A percentile compares a stretch with the other conserved stretches of the same genome.
phyloP scores from a whole-genome alignment of 2,113 vertebrate genomes.

The Mus spicilegus region DNA sequence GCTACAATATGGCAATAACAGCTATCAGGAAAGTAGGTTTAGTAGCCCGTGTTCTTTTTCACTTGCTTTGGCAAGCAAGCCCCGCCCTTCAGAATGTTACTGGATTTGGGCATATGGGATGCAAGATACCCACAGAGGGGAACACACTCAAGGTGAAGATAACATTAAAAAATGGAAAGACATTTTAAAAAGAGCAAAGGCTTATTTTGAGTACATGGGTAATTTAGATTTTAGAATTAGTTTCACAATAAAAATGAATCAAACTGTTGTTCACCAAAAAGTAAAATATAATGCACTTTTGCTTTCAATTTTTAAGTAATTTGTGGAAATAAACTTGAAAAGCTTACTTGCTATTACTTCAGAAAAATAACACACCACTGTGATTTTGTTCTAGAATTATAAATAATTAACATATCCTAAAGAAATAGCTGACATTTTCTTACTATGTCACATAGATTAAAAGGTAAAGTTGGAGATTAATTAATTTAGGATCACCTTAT shows the following conservation, averaged over 20 bases:
- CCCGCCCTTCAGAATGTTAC: neutral
- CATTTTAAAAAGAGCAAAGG: neutral
- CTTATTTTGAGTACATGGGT: neutral
- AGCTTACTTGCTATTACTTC: neutral
- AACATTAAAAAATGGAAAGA: neutral
- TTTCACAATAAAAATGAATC: conserved; percentile 39
- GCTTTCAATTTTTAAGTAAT: neutral
- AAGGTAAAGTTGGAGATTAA: neutral
- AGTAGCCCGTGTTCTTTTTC: neutral
- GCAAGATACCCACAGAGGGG: neutral
- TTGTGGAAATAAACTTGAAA: conserved; percentile 29
- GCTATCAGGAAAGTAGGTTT: neutral
- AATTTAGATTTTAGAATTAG: conserved; percentile 35
- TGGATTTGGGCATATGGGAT: neutral
- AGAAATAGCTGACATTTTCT: conserved; percentile 5
- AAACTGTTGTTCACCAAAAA: neutral
- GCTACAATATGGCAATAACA: neutral
- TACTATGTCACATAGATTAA: neutral
- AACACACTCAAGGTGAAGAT: neutral
- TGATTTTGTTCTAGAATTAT: conserved; percentile 34
- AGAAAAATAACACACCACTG: neutral
- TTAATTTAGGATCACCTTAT: neutral
- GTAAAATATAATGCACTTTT: neutral
- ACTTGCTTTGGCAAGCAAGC: neutral
- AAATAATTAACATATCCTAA: neutral